Percentiles rank a stretch among this genome's conserved stretches.
Evolutionary conservation across 2,113 vertebrate genomes (phyloP).

Genomic region (Misgurnus mizolepis): DNA sequence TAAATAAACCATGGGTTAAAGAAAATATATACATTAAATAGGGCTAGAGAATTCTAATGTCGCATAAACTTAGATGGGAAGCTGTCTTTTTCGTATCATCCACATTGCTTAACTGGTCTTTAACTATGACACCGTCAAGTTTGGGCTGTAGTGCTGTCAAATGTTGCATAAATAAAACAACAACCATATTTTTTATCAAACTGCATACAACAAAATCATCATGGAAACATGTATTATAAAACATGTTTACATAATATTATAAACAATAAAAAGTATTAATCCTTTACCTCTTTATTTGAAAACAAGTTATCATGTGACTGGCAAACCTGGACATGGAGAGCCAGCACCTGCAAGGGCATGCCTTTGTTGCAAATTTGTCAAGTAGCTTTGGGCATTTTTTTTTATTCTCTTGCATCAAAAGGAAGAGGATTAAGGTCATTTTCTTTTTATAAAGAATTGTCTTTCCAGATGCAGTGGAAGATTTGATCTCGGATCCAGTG

Average conservation of each 20-base stretch:
- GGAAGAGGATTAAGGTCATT: neutral
- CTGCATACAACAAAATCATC: neutral
- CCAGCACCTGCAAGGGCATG: conserved; percentile 12
- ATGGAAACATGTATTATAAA: neutral
- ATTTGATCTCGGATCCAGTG: neutral
- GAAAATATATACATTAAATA: neutral
- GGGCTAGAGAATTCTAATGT: too few species aligned
- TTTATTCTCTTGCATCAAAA: conserved; percentile 1
- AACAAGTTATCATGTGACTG: neutral
- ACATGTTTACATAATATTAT: too few species aligned
- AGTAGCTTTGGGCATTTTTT: neutral
- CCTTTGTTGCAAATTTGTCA: conserved; percentile 14
- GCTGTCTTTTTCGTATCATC: too few species aligned
- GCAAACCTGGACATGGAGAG: conserved; percentile 9
- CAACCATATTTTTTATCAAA: neutral
- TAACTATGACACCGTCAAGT: too few species aligned
- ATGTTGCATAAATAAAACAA: neutral
- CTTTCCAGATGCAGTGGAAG: conserved; percentile 8
- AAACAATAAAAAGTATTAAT: conserved; percentile 2
- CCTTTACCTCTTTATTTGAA: conserved; percentile 12
- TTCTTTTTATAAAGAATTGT: neutral
- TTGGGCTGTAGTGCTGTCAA: neutral
- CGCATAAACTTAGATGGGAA: too few species aligned
- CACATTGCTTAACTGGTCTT: too few species aligned
- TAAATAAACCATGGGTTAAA: neutral